Conservation (phyloP, 1,140 invertebrate genomes). For the Papilio polyxenes region DNA sequence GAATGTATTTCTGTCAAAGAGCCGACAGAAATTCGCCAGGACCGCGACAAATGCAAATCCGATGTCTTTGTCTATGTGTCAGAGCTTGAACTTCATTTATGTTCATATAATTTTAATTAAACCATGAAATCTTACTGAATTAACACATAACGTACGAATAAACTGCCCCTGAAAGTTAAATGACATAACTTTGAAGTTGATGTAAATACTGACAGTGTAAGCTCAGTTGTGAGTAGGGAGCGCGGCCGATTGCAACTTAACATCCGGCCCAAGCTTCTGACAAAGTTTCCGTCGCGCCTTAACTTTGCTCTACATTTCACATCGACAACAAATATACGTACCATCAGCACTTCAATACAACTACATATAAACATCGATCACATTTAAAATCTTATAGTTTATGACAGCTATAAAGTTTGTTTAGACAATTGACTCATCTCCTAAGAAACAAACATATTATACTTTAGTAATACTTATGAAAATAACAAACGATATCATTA, state of each 20-base stretch:
- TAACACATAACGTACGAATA: neutral
- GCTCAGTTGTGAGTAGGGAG: neutral
- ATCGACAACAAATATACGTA: neutral
- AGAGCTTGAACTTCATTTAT: no score
- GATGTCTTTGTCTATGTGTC: no score
- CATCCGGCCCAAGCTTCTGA: neutral
- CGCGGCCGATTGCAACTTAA: neutral
- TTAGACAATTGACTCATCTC: no score
- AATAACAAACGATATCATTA: no score
- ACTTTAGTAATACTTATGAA: no score
- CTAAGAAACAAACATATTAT: no score
- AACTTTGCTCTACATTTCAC: neutral
- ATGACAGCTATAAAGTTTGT: no score
- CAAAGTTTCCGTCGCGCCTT: neutral
- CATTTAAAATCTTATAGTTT: neutral
- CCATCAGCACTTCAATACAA: neutral
- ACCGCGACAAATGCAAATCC: no score
- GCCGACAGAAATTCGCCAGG: no score
- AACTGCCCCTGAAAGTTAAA: neutral
- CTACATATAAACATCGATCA: neutral
- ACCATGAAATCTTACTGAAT: neutral
- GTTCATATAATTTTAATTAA: no score
- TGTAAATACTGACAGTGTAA: neutral
- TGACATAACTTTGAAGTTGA: neutral
- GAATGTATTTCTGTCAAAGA: no score